Evolutionary conservation across 2,113 vertebrate genomes (phyloP), one percentile per base, ranked within the genome.

Genomic region (Numida meleagris): DNA sequence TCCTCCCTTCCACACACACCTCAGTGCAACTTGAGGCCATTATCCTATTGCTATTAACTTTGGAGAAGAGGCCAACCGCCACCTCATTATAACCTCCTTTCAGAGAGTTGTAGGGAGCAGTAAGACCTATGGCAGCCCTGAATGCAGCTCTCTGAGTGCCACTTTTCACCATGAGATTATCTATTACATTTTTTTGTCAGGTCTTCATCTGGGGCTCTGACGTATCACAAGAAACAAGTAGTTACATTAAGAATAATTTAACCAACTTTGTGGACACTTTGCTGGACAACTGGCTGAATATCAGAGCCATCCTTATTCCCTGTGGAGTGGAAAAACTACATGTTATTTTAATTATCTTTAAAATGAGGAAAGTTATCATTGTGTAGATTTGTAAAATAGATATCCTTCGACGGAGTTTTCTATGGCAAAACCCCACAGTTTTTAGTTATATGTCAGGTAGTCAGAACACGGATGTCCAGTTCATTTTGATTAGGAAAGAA

Each of bases 91-190:
- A 53, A 29, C 14, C 8, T 53, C 9, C 51, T 53, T 53, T 16
- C 27, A 53, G 51, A 27, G 51, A 29, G 27, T 29, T 53, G 51
- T 29, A 53, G 27, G 27, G 9, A 53, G 51, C 14, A 53, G 14
- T 29, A 53, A 72, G 19, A 46, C 12, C 0, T 5, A 2, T 18
- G 23, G 33, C 24, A 45, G 79, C 46, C 13, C 38, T 38, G 10
- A 45, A 20, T 0, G 0, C 16, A 4, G 20, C 8, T 5, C 33
- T 45, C 48, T 0, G 2, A 18, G 14, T 34, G 1, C 24, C 17
- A 21, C 45, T 68, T 57, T 18, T 61, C 24, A 20, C 59, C 43
- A n/a, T 77, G 55, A 77, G 6, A 7, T 2, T 2, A 4, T 9
- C 5, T 5, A 18, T 25, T 17, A 10, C 0, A 1, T 20, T 18